Conservation (phyloP, 1,140 invertebrate genomes). For the Plutomurus gul region DNA sequence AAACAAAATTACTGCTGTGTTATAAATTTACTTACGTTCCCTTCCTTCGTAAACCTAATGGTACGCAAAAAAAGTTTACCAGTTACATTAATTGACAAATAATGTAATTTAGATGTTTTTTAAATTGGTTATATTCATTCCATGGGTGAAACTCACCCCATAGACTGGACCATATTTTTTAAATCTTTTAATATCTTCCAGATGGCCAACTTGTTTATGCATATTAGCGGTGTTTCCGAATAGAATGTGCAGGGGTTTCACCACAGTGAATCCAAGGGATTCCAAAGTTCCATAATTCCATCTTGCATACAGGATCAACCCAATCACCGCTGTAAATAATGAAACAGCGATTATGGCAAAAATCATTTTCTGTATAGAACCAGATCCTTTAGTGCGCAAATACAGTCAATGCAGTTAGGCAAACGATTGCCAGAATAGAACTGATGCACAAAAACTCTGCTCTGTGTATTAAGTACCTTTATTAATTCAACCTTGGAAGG, state of each 20-base stretch:
- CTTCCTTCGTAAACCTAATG: constrained; percentile 6
- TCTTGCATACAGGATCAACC: constrained; percentile 30
- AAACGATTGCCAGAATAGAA: too few species aligned
- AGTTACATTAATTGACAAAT: too few species aligned
- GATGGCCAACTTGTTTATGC: constrained; percentile 3
- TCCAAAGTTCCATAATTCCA: constrained; percentile 46
- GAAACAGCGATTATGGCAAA: background rate
- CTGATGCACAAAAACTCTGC: too few species aligned
- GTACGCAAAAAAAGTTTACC: background rate
- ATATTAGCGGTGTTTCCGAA: constrained; percentile 28
- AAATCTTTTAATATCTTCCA: constrained; percentile 30
- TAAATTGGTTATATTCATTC: background rate
- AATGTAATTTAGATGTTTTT: background rate
- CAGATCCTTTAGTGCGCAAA: too few species aligned
- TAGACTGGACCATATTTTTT: constrained; percentile 40
- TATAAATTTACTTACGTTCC: too few species aligned
- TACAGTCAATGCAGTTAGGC: too few species aligned
- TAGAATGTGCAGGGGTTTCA: constrained; percentile 34
- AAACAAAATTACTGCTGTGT: too few species aligned
- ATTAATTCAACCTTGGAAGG: too few species aligned
- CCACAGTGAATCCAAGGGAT: constrained; percentile 37
- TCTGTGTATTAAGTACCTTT: too few species aligned
- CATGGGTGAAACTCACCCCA: constrained; percentile 34
- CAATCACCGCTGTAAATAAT: background rate
- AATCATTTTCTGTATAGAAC: too few species aligned